Percentiles rank a stretch among this genome's conserved stretches.
phyloP scores from a whole-genome alignment of 2,797 vertebrate species.

The Amblyopsis hoosieri region DNA sequence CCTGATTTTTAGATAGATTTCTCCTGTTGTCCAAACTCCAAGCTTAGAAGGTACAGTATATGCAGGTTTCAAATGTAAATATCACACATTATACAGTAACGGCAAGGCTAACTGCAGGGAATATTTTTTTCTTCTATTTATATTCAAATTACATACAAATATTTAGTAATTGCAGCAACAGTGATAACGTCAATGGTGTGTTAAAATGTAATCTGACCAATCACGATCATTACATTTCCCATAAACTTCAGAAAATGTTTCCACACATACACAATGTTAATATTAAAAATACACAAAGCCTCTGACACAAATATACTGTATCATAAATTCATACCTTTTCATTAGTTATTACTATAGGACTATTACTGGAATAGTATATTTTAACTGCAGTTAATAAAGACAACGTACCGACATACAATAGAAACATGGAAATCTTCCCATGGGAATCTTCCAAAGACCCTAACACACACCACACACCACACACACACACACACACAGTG shows the following conservation, averaged over 20 bases:
- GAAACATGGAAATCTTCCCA: conserved; percentile 38
- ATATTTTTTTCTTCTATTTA: background rate
- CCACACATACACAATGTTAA: conserved; percentile 45
- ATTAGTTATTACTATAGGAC: conserved; percentile 11
- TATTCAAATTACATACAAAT: too few species aligned
- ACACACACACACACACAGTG: background rate
- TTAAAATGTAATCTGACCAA: background rate
- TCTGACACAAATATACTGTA: conserved; percentile 46
- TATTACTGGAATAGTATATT: conserved; percentile 41
- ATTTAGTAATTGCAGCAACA: too few species aligned
- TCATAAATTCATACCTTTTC: conserved; percentile 41
- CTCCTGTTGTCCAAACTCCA: conserved; percentile 21
- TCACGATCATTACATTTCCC: conserved; percentile 42
- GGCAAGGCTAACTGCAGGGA: too few species aligned
- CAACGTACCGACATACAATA: conserved; percentile 14
- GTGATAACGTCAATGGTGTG: too few species aligned
- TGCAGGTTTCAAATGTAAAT: background rate
- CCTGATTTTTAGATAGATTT: conserved; percentile 16
- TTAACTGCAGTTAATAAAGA: conserved; percentile 22
- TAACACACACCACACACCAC: background rate
- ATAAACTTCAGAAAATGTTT: conserved; percentile 46
- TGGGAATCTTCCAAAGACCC: conserved; percentile 25
- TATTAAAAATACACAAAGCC: conserved; percentile 51
- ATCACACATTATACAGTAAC: too few species aligned
- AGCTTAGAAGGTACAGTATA: background rate